Base-by-base conservation (phyloP, 2,113 vertebrate genomes). In the Cranoglanis bouderius region DNA sequence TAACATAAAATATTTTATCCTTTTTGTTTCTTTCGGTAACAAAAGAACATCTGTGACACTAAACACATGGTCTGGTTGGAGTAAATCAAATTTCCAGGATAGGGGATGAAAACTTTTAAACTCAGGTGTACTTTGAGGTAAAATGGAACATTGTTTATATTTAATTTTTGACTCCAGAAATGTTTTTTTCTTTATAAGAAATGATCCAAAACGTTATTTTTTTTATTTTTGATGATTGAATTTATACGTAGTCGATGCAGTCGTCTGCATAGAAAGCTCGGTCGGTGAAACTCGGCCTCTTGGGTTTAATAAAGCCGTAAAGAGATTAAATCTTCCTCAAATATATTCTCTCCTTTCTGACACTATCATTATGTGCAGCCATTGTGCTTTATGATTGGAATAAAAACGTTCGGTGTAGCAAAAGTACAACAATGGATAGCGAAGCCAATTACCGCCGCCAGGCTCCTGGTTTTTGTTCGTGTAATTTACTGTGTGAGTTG, bases 361-460 rank as follows among this genome's bases (percentile, higher is more conserved):
- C 93, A 94, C 94, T 92, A 92, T 92, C 86, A 93, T 94, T 92
- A 93, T 94, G 90, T 93, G 92, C 89, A 93, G 92, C 93, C 92
- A 92, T 91, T 95, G 93, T 91, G 93, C 94, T 95, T 95, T 93
- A 94, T 94, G 92, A 94, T 93, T 93, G 85, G 57, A 92, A 91
- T 92, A 94, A 93, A 92, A 94, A 91, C 90, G 90, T 51, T 19
- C 91, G 89, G 78, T 72, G 90, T 65, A 91, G 53, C 70, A 88
- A 93, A 89, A 93, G 92, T 93, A 91, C 88, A 92, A 93, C 92
- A 94, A 92, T 89, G 88, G 87, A 90, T 81, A 85, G 91, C 85
- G 90, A 93, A 94, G 90, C 88, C 93, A 94, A 94, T 94, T 94
- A 93, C 89, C 85, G 75, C 43, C 59, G 85, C 82, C 86, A 4